Evolutionary conservation across 2,113 vertebrate genomes (phyloP).

Genomic region (Heptranchias perlo): DNA sequence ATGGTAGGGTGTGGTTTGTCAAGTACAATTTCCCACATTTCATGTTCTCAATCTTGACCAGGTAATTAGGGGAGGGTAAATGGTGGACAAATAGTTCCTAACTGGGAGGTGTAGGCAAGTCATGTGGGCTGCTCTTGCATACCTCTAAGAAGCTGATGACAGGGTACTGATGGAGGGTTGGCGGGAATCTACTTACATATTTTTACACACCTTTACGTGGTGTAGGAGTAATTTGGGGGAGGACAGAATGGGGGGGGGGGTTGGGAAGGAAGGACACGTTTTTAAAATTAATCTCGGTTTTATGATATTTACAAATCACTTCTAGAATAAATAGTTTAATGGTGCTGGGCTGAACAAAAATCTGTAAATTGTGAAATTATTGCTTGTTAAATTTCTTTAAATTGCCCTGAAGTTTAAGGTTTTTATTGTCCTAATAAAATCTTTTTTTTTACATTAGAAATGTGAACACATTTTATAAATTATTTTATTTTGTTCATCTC

Average conservation of each 20-base stretch:
- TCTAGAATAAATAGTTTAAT: neutral
- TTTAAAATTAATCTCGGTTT: neutral
- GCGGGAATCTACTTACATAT: neutral
- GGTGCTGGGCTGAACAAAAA: neutral
- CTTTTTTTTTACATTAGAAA: no score
- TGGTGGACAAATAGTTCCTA: neutral
- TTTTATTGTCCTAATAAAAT: no score
- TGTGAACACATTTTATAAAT: no score
- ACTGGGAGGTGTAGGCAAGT: neutral
- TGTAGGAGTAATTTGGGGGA: neutral
- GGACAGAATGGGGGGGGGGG: neutral
- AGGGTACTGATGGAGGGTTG: neutral
- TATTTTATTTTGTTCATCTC: neutral
- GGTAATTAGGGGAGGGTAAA: neutral
- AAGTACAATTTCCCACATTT: neutral
- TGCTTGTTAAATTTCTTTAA: neutral
- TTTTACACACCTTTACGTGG: neutral
- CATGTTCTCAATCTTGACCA: neutral
- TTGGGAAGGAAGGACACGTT: neutral
- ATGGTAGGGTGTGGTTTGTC: neutral
- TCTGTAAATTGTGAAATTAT: neutral
- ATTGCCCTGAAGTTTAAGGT: neutral
- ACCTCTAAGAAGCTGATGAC: neutral
- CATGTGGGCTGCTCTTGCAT: neutral
- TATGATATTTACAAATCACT: neutral